Base-by-base conservation (phyloP, 2,888 invertebrate genomes). In the Epistrophe eligans region DNA sequence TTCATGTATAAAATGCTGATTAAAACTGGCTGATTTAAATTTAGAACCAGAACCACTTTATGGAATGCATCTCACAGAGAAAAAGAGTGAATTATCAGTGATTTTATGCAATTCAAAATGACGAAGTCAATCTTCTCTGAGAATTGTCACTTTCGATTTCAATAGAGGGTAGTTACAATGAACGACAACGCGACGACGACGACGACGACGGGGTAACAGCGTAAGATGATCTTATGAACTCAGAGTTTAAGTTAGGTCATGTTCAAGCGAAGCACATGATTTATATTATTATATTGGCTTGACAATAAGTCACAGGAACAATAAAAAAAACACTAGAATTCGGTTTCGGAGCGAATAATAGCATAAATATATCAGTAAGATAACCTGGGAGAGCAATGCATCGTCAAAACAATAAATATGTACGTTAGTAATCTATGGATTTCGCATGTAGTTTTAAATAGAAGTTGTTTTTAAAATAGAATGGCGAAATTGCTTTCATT, bases 201-300 rank as follows among this genome's bases (percentile, higher is more conserved):
- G 2, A 32, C 2, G 32, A 32, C 32, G 7, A 43, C 15, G 15
- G 40, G 40, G 62, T 40, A 9, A 43, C 2, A 57, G 57, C 2
- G 55, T 6, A 57, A 72, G 38, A 67, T 52, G 50, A 67, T 55
- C 24, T 28, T 40, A 50, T 77, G 60, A 50, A 52, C 66, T 24
- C 60, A 32, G 28, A 55, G 60, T 77, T 77, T 77, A 70, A 77
- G 60, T 77, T 70, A 77, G 77, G 70, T 77, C 77, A 77, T 71
- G 77, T 77, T 77, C 77, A 77, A 77, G 70, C 45, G 17, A 77
- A 70, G 58, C 48, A 19, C 70, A 77, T 67, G 10, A 10, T 38
- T 2, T 38, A 11, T 38, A 38, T 70, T 45, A 72, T 55, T 72
- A 10, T 43, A 77, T 24, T 24, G 24, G 3, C 24, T 70, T 70